phyloP scores from a whole-genome alignment of 2,113 vertebrate genomes.

The Sander vitreus region DNA sequence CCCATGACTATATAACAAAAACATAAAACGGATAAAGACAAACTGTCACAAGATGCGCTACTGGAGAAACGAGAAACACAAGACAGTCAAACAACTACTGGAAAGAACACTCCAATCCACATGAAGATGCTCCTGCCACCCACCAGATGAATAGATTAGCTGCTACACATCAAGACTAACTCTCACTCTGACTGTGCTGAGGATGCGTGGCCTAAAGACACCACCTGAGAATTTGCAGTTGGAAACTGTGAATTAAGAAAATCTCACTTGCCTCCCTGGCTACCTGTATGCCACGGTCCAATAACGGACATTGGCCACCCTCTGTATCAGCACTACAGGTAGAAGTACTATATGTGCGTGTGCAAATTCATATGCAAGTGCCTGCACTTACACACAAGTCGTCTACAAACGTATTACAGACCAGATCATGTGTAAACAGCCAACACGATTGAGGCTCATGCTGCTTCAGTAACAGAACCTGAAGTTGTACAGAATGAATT shows the following conservation, averaged over 20 bases:
- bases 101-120: background rate
- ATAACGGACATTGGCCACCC: slow-evolving; percentile 3
- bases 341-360: background rate
- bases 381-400: background rate
- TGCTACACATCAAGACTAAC: slow-evolving; percentile 9
- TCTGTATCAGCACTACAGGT: background rate
- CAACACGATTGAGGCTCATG: background rate
- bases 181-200: slow-evolving; percentile 22
- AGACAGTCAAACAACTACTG: slow-evolving; percentile 17
- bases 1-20: no score
- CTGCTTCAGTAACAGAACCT: slow-evolving; percentile 13
- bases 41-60: background rate
- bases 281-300: background rate
- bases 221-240: slow-evolving; percentile 30
- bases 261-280: slow-evolving; percentile 39
- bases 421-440: slow-evolving; percentile 15
- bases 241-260: slow-evolving; percentile 67
- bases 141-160: slow-evolving; percentile 30
- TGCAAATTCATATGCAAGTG: slow-evolving; percentile 20
- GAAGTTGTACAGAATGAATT: slow-evolving; percentile 4
- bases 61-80: background rate
- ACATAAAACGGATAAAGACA: no score
- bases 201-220: slow-evolving; percentile 22
- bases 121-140: slow-evolving; percentile 13
- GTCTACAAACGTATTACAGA: slow-evolving; percentile 9